These are phyloP conservation scores for Cephus nigrinus DNA, from an alignment of 2,888 invertebrate species.

Conservation along the genomic window DNA sequence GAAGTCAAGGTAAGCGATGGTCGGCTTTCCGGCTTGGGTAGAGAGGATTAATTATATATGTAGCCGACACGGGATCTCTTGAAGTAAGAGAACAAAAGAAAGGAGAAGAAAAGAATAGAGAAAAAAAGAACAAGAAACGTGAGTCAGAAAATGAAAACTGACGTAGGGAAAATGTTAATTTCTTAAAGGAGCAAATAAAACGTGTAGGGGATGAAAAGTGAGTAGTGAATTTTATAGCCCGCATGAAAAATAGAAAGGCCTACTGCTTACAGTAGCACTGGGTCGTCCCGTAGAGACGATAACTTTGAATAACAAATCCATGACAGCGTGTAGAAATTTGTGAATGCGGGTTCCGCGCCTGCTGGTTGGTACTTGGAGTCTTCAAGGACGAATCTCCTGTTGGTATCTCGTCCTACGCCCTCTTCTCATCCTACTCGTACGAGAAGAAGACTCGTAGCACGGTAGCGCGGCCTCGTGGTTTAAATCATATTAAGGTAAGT, in stretches of 20 bases:
- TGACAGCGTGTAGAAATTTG: not conserved
- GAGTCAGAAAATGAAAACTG: not conserved
- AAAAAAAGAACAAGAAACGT: constrained; percentile 21
- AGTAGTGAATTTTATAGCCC: not conserved
- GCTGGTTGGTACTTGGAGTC: not conserved
- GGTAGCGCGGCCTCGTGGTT: constrained; percentile 49
- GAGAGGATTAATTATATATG: constrained; percentile 7
- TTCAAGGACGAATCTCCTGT: constrained; percentile 1
- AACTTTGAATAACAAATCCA: not conserved
- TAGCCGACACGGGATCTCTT: not conserved
- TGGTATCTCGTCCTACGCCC: not conserved
- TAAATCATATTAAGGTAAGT: constrained; percentile 55
- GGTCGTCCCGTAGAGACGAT: not conserved
- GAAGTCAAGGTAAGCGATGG: not conserved
- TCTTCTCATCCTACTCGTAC: constrained; percentile 1
- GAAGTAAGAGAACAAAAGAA: not conserved
- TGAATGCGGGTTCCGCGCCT: not conserved
- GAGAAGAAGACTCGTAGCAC: constrained; percentile 45
- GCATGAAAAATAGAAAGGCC: not conserved
- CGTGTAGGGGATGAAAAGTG: not conserved
- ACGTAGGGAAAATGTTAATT: not conserved
- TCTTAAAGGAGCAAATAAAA: not conserved
- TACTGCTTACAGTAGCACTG: not conserved
- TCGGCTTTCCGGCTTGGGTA: constrained; percentile 1
- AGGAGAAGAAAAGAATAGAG: constrained; percentile 16